Evolutionary conservation across 2,888 invertebrate genomes (phyloP).

Genomic region (Patella pellucida): DNA sequence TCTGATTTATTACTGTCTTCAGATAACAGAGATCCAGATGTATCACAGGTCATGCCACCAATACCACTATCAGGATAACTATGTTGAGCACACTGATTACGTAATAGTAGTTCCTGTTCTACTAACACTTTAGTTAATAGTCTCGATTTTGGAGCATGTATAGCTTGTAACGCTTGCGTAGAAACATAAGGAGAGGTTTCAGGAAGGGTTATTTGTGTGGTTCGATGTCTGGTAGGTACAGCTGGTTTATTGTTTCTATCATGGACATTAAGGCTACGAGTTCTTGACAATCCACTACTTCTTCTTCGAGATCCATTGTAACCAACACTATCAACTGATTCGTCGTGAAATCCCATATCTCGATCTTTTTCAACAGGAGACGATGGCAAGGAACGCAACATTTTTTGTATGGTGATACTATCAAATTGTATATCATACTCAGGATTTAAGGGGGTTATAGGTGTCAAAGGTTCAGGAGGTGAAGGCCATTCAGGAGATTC

Average conservation of each 20-base stretch:
- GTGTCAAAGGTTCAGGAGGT: slow-evolving; percentile 64
- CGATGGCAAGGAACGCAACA: slow-evolving; percentile 91
- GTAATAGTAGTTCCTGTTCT: slow-evolving; percentile 55
- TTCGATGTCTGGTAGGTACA: slow-evolving; percentile 5
- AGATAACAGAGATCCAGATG: slow-evolving; percentile 53
- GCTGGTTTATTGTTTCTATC: slow-evolving; percentile 31
- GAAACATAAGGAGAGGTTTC: neutral
- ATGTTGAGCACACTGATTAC: slow-evolving; percentile 53
- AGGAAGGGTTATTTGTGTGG: neutral
- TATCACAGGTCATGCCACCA: slow-evolving; percentile 58
- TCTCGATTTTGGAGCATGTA: slow-evolving; percentile 35
- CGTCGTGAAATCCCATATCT: slow-evolving; percentile 62
- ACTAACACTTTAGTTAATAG: slow-evolving; percentile 44
- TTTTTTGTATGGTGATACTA: slow-evolving; percentile 89
- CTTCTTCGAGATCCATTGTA: slow-evolving; percentile 23
- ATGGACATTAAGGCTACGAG: slow-evolving; percentile 44
- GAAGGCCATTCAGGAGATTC: slow-evolving; percentile 68
- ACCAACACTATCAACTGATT: slow-evolving; percentile 30
- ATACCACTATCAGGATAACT: slow-evolving; percentile 68
- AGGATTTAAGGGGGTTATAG: slow-evolving; percentile 58
- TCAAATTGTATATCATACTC: slow-evolving; percentile 75
- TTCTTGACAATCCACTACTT: slow-evolving; percentile 35
- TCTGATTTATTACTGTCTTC: slow-evolving; percentile 47
- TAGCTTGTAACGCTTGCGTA: slow-evolving; percentile 23
- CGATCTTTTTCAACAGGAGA: slow-evolving; percentile 49